Evolutionary conservation across 2,888 invertebrate species (phyloP), one percentile per base, ranked within the genome.

Genomic region (Caenorhabditis sp.): DNA sequence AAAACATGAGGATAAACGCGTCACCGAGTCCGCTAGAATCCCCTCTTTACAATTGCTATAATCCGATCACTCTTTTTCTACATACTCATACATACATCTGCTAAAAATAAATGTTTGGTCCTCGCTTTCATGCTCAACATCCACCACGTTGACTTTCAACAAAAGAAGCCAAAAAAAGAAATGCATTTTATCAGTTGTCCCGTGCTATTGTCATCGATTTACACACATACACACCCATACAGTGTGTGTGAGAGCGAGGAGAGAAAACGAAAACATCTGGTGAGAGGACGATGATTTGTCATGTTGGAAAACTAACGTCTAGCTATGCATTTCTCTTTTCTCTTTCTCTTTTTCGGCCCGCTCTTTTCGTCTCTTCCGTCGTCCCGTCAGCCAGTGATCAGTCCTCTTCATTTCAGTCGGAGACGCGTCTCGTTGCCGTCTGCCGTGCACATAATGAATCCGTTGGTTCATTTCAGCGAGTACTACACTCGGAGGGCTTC

Each of bases 201-300:
- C n/a, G n/a, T n/a, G n/a, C n/a, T n/a, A n/a, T n/a, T n/a, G n/a
- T n/a, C n/a, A n/a, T n/a, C n/a, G n/a, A n/a, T 17, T 41, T 2
- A 17, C 30, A 30, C 30, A 30, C 30, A 30, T 9, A 30, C 30
- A 30, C n/a, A n/a, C n/a, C n/a, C n/a, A 46, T 65, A 65, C 45
- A 63, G 43, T 43, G 41, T 45, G 43, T n/a, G n/a, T n/a, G 24
- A 43, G 11, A 22, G 24, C 22, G 43, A 22, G 22, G 24, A 43
- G 11, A 30, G 46, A 35, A 55, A 66, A 59, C 24, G 35, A 70
- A 68, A 70, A 70, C 70, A 70, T 70, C 70, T 70, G 70, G 59
- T 37, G 13, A 55, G 46, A 52, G 17, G 52, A 59, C 26, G 70
- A 59, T 46, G 59, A 70, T 70, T 59, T 70, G 70, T 52, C 70